A percentile compares a stretch with the other conserved stretches of the same genome.
phyloP scores from a whole-genome alignment of 1,140 invertebrate genomes.

The Lysiphlebus fabarum region DNA sequence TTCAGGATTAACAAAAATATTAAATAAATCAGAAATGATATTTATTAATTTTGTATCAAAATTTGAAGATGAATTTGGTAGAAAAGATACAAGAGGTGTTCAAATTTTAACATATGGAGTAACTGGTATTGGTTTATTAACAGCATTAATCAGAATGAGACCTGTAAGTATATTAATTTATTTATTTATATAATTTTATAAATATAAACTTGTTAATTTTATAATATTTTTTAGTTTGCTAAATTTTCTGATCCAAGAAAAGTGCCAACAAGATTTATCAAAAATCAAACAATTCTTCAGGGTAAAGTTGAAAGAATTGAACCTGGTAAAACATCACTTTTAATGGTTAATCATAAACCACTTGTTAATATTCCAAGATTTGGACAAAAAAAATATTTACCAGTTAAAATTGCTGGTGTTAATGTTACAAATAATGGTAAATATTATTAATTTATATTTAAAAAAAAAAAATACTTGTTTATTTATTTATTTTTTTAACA shows the following conservation, averaged over 20 bases:
- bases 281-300: constrained; percentile 44
- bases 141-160: constrained; percentile 54
- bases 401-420: constrained; percentile 56
- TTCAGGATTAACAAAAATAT: too few species aligned
- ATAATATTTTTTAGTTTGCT: constrained; percentile 47
- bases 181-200: constrained; percentile 13
- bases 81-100: constrained; percentile 45
- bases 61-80: constrained; percentile 39
- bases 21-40: constrained; percentile 13
- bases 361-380: constrained; percentile 47
- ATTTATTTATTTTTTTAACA: constrained; percentile 19
- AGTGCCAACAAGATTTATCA: constrained; percentile 54
- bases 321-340: constrained; percentile 43
- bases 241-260: constrained; percentile 53
- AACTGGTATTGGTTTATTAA: constrained; percentile 49
- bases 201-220: constrained; percentile 19
- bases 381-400: constrained; percentile 44
- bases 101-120: constrained; percentile 57
- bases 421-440: constrained; percentile 51
- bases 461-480: neutral
- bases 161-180: constrained; percentile 49
- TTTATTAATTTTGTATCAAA: constrained; percentile 40
- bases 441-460: too few species aligned
- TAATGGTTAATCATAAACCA: constrained; percentile 57
- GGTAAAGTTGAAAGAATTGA: constrained; percentile 52